These are phyloP conservation scores for Grallaria varia DNA, from an alignment of 2,113 vertebrate genomes.

Conservation along the genomic window DNA sequence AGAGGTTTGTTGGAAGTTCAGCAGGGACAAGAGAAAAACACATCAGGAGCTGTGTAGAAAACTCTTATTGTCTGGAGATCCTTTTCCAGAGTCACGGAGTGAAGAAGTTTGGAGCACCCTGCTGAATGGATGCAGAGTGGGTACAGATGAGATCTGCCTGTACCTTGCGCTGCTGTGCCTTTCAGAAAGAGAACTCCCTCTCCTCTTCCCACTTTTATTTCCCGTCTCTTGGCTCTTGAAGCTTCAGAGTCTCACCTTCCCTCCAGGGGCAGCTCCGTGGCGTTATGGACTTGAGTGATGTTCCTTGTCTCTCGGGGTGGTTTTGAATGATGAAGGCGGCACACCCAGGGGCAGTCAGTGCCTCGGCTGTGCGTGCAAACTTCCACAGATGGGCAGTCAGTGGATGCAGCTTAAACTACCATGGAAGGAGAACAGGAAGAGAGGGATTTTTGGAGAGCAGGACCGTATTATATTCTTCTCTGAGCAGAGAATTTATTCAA, in stretches of 20 bases:
- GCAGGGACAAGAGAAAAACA: background rate
- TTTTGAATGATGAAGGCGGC: background rate
- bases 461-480: background rate
- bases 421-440: background rate
- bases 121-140: background rate
- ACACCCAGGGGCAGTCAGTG: background rate
- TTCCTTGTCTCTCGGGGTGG: background rate
- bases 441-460: background rate
- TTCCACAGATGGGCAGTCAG: background rate
- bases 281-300: background rate
- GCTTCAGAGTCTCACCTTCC: background rate
- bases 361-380: background rate
- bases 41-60: background rate
- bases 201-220: background rate
- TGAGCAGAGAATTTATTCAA: constrained; percentile 35
- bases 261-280: background rate
- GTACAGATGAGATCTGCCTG: background rate
- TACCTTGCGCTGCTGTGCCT: background rate
- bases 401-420: background rate
- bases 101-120: background rate
- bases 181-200: background rate
- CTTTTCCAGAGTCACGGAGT: background rate
- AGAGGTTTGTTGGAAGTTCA: background rate
- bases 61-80: background rate
- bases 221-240: background rate